Conservation (phyloP, 2,888 invertebrate genomes). For the Dryomyza anilis region DNA sequence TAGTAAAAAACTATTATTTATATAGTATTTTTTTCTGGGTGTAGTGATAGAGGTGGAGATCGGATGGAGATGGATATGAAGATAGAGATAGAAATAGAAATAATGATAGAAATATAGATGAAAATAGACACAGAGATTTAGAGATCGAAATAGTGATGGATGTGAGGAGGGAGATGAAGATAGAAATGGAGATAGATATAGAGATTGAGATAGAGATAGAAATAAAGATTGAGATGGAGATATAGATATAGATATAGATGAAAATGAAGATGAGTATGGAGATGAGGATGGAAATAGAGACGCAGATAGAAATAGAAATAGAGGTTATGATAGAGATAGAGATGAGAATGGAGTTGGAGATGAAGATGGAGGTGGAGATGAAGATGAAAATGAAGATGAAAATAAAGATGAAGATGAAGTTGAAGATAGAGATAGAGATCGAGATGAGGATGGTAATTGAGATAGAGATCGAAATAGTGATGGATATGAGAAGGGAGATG, state of each 20-base stretch:
- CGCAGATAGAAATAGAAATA: neutral
- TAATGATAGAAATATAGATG: neutral
- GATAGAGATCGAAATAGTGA: neutral
- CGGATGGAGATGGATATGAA: too few relatives aligned
- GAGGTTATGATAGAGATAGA: neutral
- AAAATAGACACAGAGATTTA: neutral
- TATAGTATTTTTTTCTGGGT: too few relatives aligned
- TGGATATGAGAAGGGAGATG: neutral
- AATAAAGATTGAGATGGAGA: too few relatives aligned
- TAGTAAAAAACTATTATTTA: too few relatives aligned
- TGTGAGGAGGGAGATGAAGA: neutral
- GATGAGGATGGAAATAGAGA: neutral
- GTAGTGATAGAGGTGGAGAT: too few relatives aligned
- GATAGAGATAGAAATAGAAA: too few relatives aligned
- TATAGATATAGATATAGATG: too few relatives aligned
- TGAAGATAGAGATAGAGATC: neutral
- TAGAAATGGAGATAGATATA: neutral
- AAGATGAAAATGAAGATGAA: neutral
- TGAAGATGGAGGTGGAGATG: neutral
- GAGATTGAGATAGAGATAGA: neutral
- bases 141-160: neutral
- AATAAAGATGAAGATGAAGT: neutral
- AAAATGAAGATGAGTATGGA: neutral
- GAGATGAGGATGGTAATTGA: neutral
- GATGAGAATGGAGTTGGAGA: neutral